These are phyloP conservation scores for Macroglossus sobrinus DNA, from an alignment of 2,113 vertebrate genomes.

Conservation along the genomic window DNA sequence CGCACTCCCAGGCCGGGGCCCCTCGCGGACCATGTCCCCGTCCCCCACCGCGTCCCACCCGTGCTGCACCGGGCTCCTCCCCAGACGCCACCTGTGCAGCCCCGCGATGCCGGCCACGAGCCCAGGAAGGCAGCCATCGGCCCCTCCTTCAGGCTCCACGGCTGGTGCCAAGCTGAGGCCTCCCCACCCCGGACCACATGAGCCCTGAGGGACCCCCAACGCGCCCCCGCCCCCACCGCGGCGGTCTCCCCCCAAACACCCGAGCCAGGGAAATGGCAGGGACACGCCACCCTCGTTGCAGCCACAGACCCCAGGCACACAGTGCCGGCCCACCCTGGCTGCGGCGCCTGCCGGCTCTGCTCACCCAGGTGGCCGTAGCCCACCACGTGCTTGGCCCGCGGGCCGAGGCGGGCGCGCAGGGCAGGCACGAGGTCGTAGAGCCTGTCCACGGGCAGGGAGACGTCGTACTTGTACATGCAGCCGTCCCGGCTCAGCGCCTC, in stretches of 20 bases:
- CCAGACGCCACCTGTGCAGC: background rate
- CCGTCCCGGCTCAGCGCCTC: slow-evolving; percentile 92
- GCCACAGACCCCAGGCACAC: too few relatives aligned
- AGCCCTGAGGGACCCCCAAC: too few relatives aligned
- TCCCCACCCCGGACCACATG: too few relatives aligned
- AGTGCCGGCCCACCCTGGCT: too few relatives aligned
- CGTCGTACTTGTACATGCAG: slow-evolving; percentile 93
- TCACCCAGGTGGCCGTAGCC: slow-evolving; percentile 96
- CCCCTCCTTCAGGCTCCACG: too few relatives aligned
- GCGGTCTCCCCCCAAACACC: too few relatives aligned
- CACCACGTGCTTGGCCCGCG: slow-evolving; percentile 88
- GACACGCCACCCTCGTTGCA: too few relatives aligned
- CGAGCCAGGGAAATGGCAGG: too few relatives aligned
- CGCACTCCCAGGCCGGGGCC: too few relatives aligned
- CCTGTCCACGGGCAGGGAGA: slow-evolving; percentile 90
- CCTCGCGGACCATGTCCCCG: background rate
- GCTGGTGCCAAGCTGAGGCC: too few relatives aligned
- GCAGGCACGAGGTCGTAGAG: slow-evolving; percentile 92
- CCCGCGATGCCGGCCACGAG: background rate
- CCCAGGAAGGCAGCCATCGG: background rate
- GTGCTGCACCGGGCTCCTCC: background rate
- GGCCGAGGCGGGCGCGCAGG: slow-evolving; percentile 84
- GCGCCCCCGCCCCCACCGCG: too few relatives aligned
- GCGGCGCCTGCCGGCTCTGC: slow-evolving; percentile 31
- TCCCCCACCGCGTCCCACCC: background rate